These are phyloP conservation scores for Coranthus polyacanthus DNA, from an alignment of 2,797 vertebrate species.

Conservation along the genomic window DNA sequence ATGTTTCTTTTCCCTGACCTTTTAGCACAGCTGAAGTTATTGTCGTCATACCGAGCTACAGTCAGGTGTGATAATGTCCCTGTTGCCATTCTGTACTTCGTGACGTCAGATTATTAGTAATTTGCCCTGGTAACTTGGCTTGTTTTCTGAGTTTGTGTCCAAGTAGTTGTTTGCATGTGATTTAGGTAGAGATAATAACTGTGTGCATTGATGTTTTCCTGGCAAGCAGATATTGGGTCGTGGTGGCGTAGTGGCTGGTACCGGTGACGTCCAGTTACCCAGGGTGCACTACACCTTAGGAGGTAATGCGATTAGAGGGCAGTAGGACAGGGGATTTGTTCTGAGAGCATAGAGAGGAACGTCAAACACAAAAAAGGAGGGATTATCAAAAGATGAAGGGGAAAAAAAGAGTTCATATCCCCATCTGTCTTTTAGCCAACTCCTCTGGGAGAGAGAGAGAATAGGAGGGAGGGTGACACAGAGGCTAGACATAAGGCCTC, in stretches of 20 bases:
- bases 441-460: slow-evolving; percentile 37
- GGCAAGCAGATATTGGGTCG: slow-evolving; percentile 37
- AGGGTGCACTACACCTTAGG: slow-evolving; percentile 73
- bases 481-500: too few species aligned
- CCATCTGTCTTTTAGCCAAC: slow-evolving; percentile 52
- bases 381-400: slow-evolving; percentile 73
- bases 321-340: slow-evolving; percentile 77
- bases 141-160: neutral
- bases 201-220: slow-evolving; percentile 42
- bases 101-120: too few species aligned
- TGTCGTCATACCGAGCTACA: slow-evolving; percentile 35
- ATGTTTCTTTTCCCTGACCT: slow-evolving; percentile 29
- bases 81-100: slow-evolving; percentile 44
- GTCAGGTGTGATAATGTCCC: slow-evolving; percentile 48
- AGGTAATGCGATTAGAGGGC: slow-evolving; percentile 81
- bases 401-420: slow-evolving; percentile 44
- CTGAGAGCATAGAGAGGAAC: slow-evolving; percentile 74
- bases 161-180: slow-evolving; percentile 50
- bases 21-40: slow-evolving; percentile 21
- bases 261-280: slow-evolving; percentile 68
- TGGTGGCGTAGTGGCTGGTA: slow-evolving; percentile 48
- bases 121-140: too few species aligned
- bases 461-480: slow-evolving; percentile 32
- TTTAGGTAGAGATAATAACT: slow-evolving; percentile 26
- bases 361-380: slow-evolving; percentile 75